These are phyloP conservation scores for Tachystola acroxantha DNA, from an alignment of 2,888 invertebrate species.

Conservation along the genomic window DNA sequence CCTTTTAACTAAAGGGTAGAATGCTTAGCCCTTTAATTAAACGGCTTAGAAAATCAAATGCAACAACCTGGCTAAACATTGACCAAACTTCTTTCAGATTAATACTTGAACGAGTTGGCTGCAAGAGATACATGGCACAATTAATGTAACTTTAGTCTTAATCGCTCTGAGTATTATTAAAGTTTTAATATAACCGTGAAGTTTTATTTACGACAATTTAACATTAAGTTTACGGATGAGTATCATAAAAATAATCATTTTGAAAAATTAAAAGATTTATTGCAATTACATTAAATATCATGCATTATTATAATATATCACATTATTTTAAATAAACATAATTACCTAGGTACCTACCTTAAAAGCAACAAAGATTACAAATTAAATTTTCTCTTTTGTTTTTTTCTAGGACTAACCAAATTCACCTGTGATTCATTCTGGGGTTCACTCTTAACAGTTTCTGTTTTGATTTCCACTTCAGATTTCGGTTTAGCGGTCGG, in stretches of 20 bases:
- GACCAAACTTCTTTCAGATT: too few species aligned
- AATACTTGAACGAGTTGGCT: too few species aligned
- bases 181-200: slow-evolving; percentile 48
- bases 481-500: neutral
- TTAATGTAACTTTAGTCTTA: slow-evolving; percentile 41
- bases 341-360: too few species aligned
- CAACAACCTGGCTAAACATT: too few species aligned
- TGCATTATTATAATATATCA: too few species aligned
- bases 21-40: too few species aligned
- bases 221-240: too few species aligned
- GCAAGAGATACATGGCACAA: slow-evolving; percentile 62
- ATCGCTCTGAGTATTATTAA: slow-evolving; percentile 38
- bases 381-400: slow-evolving; percentile 19
- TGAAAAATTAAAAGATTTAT: too few species aligned
- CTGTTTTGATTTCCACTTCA: neutral
- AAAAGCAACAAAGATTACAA: too few species aligned
- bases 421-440: neutral
- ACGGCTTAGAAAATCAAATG: too few species aligned
- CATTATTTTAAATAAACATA: neutral
- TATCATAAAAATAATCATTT: too few species aligned
- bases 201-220: slow-evolving; percentile 14
- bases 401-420: slow-evolving; percentile 16
- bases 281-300: slow-evolving; percentile 12
- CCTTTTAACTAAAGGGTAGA: too few species aligned
- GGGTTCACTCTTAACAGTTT: slow-evolving; percentile 4